phyloP scores from a whole-genome alignment of 2,113 vertebrate genomes.

The Muntiacus muntjak region DNA sequence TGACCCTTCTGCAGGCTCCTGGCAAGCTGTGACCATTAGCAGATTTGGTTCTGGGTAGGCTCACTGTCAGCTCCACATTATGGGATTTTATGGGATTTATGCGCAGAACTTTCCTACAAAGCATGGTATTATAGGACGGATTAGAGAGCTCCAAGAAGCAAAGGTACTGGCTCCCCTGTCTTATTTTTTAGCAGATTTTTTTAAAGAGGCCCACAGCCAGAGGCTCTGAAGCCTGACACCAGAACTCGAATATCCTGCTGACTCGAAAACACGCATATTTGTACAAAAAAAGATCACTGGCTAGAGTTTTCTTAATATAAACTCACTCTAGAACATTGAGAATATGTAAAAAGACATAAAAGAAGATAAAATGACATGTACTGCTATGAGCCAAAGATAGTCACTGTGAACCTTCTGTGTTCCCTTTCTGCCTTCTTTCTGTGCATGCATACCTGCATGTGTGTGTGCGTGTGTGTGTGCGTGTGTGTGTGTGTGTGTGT shows the following conservation, averaged over 20 bases:
- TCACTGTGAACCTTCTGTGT: background rate
- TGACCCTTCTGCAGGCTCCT: conserved; percentile 27
- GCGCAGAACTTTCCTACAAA: conserved; percentile 64
- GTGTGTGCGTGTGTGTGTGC: fast-evolving
- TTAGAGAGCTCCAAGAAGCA: conserved; percentile 37
- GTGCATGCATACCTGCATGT: fast-evolving
- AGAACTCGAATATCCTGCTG: background rate
- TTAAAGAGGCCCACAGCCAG: background rate
- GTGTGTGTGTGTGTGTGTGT: fast-evolving
- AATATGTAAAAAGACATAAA: background rate
- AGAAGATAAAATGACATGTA: background rate
- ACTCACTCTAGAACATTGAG: background rate
- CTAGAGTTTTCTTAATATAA: background rate
- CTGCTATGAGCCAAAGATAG: too few species aligned
- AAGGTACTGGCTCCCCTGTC: background rate
- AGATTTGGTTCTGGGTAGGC: conserved; percentile 55
- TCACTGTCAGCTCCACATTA: conserved; percentile 16
- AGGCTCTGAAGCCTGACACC: background rate
- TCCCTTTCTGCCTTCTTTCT: background rate
- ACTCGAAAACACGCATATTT: background rate
- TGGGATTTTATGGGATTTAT: conserved; percentile 49
- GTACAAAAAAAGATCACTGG: background rate
- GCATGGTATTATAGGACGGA: conserved; percentile 55
- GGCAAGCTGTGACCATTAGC: conserved; percentile 55
- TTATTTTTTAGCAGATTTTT: background rate